Percentiles rank a stretch among this genome's conserved stretches.
phyloP scores from a whole-genome alignment of 2,113 vertebrate species.

The Lichenostomus cassidix region DNA sequence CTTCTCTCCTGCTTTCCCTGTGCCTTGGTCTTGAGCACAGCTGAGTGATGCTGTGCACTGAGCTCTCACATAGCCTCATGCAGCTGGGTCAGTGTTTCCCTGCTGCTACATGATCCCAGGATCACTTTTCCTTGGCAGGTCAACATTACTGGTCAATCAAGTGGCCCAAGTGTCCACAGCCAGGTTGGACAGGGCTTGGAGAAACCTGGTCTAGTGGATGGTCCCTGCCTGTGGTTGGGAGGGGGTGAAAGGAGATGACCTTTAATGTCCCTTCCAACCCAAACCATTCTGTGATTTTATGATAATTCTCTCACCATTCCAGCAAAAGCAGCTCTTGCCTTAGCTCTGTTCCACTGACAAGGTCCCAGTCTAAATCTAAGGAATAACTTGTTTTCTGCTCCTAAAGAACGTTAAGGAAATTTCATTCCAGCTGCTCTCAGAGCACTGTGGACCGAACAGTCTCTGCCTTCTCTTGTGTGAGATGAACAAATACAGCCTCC shows the following conservation, averaged over 20 bases:
- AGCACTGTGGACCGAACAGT: not conserved
- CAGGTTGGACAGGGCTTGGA: not conserved
- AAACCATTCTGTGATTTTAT: not conserved
- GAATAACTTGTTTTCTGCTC: not conserved
- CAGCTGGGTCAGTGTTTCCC: not conserved
- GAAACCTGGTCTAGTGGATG: not conserved
- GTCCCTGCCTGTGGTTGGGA: not conserved
- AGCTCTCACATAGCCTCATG: not conserved
- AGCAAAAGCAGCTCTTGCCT: not conserved
- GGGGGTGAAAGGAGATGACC: not conserved
- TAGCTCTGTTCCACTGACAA: not conserved
- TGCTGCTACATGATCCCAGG: not conserved
- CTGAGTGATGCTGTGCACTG: not conserved
- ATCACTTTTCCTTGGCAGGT: not conserved
- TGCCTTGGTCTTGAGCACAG: not conserved
- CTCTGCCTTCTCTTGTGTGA: not conserved
- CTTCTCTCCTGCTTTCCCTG: not conserved
- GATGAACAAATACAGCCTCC: not conserved
- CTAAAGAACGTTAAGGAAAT: not conserved
- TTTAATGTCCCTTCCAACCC: not conserved
- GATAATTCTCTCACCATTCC: not conserved
- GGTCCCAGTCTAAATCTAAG: not conserved
- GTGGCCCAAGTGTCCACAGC: not conserved
- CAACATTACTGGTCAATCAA: not conserved
- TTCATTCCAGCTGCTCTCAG: not conserved